phyloP scores from a whole-genome alignment of 2,797 vertebrate genomes.

The Bucorvus abyssinicus region DNA sequence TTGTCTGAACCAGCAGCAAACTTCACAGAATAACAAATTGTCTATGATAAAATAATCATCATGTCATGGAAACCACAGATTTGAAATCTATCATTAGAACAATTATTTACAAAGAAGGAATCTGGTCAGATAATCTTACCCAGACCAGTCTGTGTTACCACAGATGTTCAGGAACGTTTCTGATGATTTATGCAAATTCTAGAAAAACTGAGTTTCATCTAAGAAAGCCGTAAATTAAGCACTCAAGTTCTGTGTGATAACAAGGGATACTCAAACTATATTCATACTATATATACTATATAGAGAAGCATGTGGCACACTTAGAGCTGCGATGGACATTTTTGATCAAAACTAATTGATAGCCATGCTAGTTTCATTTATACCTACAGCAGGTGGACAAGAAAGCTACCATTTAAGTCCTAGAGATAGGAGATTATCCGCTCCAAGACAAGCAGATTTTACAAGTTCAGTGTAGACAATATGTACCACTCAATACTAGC shows the following conservation, averaged over 20 bases:
- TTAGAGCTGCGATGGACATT: background rate
- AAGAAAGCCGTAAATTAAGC: background rate
- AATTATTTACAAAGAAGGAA: background rate
- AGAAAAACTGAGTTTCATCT: background rate
- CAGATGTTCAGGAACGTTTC: background rate
- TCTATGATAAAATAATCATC: background rate
- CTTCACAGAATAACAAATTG: background rate
- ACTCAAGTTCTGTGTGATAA: background rate
- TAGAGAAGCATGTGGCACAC: fast-evolving
- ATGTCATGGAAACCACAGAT: background rate
- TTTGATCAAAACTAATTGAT: background rate
- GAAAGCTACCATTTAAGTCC: background rate
- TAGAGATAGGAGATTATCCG: background rate
- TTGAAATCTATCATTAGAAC: background rate
- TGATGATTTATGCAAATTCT: background rate
- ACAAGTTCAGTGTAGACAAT: background rate
- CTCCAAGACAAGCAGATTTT: background rate
- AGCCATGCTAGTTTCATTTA: background rate
- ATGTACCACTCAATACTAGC: background rate
- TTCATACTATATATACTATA: background rate
- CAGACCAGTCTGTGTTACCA: background rate
- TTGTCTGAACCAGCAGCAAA: background rate
- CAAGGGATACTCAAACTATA: background rate
- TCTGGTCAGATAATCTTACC: background rate
- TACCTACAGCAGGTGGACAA: background rate